Percentiles rank a stretch among this genome's conserved stretches.
phyloP scores from a whole-genome alignment of 2,797 vertebrate species.

The Notolabrus celidotus region DNA sequence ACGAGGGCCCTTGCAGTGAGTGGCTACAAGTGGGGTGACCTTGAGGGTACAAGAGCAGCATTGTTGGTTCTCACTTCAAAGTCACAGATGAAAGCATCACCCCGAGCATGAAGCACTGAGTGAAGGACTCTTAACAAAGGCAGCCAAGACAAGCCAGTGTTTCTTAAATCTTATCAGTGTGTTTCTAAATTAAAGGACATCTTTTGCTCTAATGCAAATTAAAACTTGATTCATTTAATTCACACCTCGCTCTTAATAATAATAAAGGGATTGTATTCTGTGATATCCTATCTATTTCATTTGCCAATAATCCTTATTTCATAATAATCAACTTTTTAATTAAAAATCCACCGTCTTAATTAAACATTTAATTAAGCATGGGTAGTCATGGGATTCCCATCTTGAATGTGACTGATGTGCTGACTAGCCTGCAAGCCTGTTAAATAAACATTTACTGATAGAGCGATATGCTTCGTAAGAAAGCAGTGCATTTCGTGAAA shows the following conservation, averaged over 20 bases:
- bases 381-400: constrained; percentile 54
- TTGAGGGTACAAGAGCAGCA: constrained; percentile 45
- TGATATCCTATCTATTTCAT: constrained; percentile 49
- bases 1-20: constrained; percentile 37
- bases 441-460: constrained; percentile 72
- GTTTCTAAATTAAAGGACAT: constrained; percentile 18
- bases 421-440: constrained; percentile 49
- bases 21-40: constrained; percentile 44
- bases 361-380: constrained; percentile 72
- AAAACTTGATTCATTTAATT: constrained; percentile 44
- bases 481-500: constrained; percentile 5
- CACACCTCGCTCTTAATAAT: constrained; percentile 36
- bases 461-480: constrained; percentile 26
- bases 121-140: not conserved
- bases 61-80: constrained; percentile 55
- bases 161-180: constrained; percentile 20
- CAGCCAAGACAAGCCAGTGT: not conserved
- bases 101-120: not conserved
- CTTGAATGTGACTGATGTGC: constrained; percentile 52
- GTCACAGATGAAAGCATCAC: constrained; percentile 7
- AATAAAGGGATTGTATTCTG: constrained; percentile 31
- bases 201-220: constrained; percentile 23
- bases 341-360: constrained; percentile 70
- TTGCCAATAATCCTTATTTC: constrained; percentile 61
- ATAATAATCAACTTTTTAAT: constrained; percentile 72